Percentiles rank a stretch among this genome's conserved stretches.
Conservation (phyloP, 1,140 invertebrate species). For the Drosophila athabasca region DNA sequence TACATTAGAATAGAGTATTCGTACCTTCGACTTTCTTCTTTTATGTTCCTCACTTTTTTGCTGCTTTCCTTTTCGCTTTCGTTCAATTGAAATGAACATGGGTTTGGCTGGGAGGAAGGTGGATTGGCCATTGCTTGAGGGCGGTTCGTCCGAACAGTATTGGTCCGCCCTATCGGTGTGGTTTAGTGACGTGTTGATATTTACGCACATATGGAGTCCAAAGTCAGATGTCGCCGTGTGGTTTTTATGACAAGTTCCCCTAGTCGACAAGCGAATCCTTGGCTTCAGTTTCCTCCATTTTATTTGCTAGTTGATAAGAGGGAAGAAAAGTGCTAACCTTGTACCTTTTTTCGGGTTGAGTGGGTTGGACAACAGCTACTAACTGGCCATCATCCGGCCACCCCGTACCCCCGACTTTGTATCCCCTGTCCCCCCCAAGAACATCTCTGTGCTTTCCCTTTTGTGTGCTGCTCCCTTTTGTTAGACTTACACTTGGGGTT, state of each 20-base stretch:
- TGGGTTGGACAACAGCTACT: slow-evolving; percentile 26
- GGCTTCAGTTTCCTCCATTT: slow-evolving; percentile 7
- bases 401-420: not conserved
- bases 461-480: slow-evolving; percentile 44
- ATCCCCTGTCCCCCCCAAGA: not conserved
- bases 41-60: not conserved
- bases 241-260: slow-evolving; percentile 42
- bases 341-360: slow-evolving; percentile 51
- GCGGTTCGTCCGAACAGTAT: not conserved
- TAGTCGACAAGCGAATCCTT: not conserved
- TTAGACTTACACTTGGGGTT: slow-evolving; percentile 47
- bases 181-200: slow-evolving; percentile 59
- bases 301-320: slow-evolving; percentile 38
- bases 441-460: slow-evolving; percentile 41
- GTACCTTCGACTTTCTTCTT: not conserved
- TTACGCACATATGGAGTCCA: slow-evolving; percentile 50
- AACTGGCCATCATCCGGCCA: slow-evolving; percentile 19
- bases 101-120: not conserved
- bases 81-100: slow-evolving; percentile 64
- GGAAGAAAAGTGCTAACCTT: slow-evolving; percentile 63
- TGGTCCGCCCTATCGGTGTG: not conserved
- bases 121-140: slow-evolving; percentile 1
- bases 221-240: slow-evolving; percentile 56
- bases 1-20: not conserved
- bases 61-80: slow-evolving; percentile 34